Evolutionary conservation across 2,888 invertebrate genomes (phyloP), one percentile per base, ranked within the genome.

Genomic region (Listrodromus nycthemerus): DNA sequence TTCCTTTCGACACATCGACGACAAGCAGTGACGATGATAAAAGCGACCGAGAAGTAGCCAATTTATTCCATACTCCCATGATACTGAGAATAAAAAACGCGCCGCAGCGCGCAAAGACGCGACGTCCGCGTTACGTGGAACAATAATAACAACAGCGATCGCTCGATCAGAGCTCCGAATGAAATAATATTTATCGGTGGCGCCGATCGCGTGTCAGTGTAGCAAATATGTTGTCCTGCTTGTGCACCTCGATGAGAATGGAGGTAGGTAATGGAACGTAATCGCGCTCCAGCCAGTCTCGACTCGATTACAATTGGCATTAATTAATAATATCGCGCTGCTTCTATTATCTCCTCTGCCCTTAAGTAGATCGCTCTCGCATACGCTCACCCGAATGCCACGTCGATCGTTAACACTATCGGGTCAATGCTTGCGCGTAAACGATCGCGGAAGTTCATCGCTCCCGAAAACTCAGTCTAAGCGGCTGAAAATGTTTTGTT

Each of bases 231-330:
- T 90, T 93, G 87, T 93, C 92, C 88, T 93, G 93, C 87, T 88
- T 93, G 86, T 93, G 92, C 85, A 89, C 90, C 83, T 91, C 93
- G 76, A 87, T 92, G 87, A 88, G 91, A 88, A 90, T 93, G 90
- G 93, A 93, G 93, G 93, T 93, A 92, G 88, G 92, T 92, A 84
- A 76, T 13, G 63, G 67, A 66, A 80, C 41, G 70, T 61, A 37
- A 37, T 41, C 55, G 21, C 41, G 19, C 58, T 19, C 8, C 41
- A 50, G 19, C 33, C 48, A 5, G 27, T 13, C 6, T 50, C 50
- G 63, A 24, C 33, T 75, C 78, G 52, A 45, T 27, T 30, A 65
- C 48, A 30, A 65, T 66, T 74, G 63, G 61, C 52, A 52, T 78
- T 74, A 21, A 7, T 76, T n/a, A 16, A 58, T 33, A 16, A 21